Percentiles rank a stretch among this genome's conserved stretches.
Conservation (phyloP, 2,113 vertebrate genomes). For the Oreamnos americanus region DNA sequence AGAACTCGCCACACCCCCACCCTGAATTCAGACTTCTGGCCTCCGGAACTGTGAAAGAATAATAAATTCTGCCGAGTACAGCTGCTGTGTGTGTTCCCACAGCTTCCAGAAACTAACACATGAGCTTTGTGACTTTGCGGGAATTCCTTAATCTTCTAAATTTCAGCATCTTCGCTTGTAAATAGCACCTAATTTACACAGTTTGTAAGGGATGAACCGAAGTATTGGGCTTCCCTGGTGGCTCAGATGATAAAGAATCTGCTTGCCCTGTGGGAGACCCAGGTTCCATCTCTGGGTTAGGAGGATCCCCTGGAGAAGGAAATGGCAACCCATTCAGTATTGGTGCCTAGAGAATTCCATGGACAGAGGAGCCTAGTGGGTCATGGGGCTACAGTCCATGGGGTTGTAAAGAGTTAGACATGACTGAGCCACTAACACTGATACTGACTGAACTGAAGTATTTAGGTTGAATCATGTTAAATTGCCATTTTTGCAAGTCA, state of each 20-base stretch:
- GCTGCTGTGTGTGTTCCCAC: rapidly evolving
- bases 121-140: neutral
- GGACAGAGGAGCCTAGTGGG: neutral
- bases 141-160: neutral
- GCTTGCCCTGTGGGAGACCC: neutral
- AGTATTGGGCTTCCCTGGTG: neutral
- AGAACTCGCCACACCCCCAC: neutral
- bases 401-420: neutral
- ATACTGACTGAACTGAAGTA: neutral
- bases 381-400: neutral
- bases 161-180: neutral
- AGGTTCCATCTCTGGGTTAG: neutral
- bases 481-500: neutral
- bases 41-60: neutral
- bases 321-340: neutral
- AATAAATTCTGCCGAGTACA: neutral
- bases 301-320: neutral
- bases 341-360: neutral
- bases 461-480: neutral
- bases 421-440: neutral
- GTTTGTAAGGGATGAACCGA: neutral
- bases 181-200: neutral
- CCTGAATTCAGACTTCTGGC: neutral
- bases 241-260: neutral
- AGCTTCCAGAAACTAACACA: rapidly evolving